Percentiles rank a stretch among this genome's conserved stretches.
phyloP scores from a whole-genome alignment of 2,888 invertebrate species.

The Adelognathus sp. region DNA sequence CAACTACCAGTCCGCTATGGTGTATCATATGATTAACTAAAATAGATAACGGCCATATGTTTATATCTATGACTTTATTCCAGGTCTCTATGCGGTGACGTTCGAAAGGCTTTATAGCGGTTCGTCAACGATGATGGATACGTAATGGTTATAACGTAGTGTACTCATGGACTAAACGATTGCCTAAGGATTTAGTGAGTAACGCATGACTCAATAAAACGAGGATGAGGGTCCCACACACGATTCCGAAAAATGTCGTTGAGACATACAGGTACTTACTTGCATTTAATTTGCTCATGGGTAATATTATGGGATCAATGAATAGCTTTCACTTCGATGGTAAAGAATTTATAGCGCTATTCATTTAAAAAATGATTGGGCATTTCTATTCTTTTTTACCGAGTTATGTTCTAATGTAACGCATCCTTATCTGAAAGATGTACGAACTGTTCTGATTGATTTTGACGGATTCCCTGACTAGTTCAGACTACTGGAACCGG shows the following conservation, averaged over 20 bases:
- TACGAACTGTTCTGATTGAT: no score
- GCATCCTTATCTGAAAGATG: no score
- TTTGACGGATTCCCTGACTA: no score
- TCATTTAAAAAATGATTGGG: no score
- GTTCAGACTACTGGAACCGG: no score
- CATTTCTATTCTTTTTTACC: no score
- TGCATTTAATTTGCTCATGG: neutral
- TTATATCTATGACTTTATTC: neutral
- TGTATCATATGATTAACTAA: neutral
- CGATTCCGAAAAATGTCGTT: constrained; percentile 67
- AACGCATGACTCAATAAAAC: neutral
- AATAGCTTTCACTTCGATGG: no score
- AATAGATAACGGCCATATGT: constrained; percentile 7
- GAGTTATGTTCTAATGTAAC: no score
- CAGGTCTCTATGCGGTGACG: neutral
- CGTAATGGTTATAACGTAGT: neutral
- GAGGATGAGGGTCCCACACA: constrained; percentile 72
- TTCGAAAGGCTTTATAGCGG: neutral
- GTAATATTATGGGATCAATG: neutral
- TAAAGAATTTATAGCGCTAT: no score
- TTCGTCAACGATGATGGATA: neutral
- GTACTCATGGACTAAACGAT: neutral
- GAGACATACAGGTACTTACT: constrained; percentile 70
- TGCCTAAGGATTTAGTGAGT: neutral
- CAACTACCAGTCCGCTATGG: neutral